A percentile compares a stretch with the other conserved stretches of the same genome.
These are phyloP conservation scores for Umimayanthus chanpuru DNA, from an alignment of 92 coral and sea anemone genomes.

Conservation along the genomic window DNA sequence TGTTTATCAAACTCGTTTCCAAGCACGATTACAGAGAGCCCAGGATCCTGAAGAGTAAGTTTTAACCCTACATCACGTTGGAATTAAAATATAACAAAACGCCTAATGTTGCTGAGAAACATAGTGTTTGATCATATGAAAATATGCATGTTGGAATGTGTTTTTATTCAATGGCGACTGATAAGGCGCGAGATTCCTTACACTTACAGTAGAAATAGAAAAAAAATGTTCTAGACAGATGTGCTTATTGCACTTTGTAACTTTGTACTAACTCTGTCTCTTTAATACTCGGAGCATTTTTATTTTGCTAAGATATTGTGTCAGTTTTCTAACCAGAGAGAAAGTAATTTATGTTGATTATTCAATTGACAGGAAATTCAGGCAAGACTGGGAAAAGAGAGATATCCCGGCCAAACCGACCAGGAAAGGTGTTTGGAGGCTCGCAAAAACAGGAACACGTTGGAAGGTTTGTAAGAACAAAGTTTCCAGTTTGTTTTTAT, in stretches of 20 bases:
- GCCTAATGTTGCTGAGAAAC: neutral
- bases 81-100: neutral
- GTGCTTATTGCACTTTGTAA: no score
- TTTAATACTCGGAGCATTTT: no score
- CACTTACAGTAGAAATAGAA: no score
- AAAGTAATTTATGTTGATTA: neutral
- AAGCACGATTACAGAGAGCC: neutral
- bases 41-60: constrained; percentile 21
- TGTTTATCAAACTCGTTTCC: neutral
- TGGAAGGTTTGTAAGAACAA: constrained; percentile 15
- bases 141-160: no score
- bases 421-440: constrained; percentile 19
- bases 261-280: no score
- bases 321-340: no score
- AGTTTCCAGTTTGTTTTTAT: neutral
- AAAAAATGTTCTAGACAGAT: no score
- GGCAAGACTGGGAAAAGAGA: constrained; percentile 20
- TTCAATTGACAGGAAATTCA: neutral
- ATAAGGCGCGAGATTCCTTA: no score
- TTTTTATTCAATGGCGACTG: no score
- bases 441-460: neutral
- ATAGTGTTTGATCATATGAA: neutral
- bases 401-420: constrained; percentile 8
- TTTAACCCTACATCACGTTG: neutral
- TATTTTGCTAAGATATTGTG: no score